A percentile compares a stretch with the other conserved stretches of the same genome.
phyloP scores from a whole-genome alignment of 1,140 invertebrate species.

The Microvelia longipes region DNA sequence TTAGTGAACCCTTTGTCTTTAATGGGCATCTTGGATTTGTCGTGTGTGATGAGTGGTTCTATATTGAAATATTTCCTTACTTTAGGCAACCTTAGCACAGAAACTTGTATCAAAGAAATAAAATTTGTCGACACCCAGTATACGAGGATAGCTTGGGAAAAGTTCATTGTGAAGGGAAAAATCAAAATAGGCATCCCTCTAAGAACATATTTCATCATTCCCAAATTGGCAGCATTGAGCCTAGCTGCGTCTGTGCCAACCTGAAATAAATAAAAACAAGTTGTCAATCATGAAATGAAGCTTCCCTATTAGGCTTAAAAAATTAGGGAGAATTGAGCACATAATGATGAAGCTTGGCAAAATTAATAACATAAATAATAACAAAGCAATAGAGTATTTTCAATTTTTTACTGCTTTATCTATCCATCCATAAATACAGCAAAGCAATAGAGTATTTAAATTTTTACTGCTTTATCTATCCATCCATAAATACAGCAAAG shows the following conservation, averaged over 20 bases:
- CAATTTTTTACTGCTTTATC: too few relatives aligned
- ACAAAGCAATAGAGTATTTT: too few relatives aligned
- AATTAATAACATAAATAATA: too few relatives aligned
- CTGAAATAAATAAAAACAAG: conserved; percentile 30
- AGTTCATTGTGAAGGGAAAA: conserved; percentile 73
- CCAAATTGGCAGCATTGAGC: conserved; percentile 43
- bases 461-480: too few relatives aligned
- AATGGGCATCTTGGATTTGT: conserved; percentile 38
- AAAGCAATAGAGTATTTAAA: too few relatives aligned
- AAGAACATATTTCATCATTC: conserved; percentile 54
- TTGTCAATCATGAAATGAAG: background rate
- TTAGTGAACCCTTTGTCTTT: conserved; percentile 61
- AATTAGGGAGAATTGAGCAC: background rate
- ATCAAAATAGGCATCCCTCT: conserved; percentile 61
- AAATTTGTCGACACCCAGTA: conserved; percentile 85
- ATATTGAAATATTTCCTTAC: conserved; percentile 68
- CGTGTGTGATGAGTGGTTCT: conserved; percentile 41
- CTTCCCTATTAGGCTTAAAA: background rate
- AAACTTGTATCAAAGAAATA: conserved; percentile 72
- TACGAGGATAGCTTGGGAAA: conserved; percentile 73
- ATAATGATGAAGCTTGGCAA: too few relatives aligned
- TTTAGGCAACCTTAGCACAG: conserved; percentile 53
- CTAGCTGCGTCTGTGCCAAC: conserved; percentile 60
- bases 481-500: too few relatives aligned
- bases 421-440: too few relatives aligned